phyloP scores from a whole-genome alignment of 2,888 invertebrate genomes.

The Abrostola tripartita region DNA sequence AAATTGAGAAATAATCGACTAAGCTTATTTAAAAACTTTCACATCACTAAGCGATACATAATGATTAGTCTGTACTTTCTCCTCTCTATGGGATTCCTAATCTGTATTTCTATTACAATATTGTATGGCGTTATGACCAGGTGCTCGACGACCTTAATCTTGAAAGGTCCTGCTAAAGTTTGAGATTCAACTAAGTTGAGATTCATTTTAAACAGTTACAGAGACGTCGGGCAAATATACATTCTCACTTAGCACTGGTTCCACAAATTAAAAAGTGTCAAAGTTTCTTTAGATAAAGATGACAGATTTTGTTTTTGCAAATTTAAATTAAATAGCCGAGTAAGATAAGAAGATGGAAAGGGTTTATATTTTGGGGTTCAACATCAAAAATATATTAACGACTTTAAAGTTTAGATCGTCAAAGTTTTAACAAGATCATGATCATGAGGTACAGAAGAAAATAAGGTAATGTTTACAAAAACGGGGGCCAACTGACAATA shows the following conservation, averaged over 20 bases:
- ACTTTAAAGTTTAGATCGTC: too few species aligned
- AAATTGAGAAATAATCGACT: too few species aligned
- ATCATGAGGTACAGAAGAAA: too few species aligned
- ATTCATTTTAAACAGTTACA: slow-evolving; percentile 21
- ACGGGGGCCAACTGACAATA: too few species aligned
- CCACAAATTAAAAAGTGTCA: slow-evolving; percentile 1
- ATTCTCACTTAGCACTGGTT: background rate
- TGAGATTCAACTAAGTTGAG: slow-evolving; percentile 22
- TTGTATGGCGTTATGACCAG: slow-evolving; percentile 18
- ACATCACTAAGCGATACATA: too few species aligned
- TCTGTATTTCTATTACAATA: too few species aligned
- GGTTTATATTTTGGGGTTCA: background rate
- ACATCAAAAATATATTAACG: too few species aligned
- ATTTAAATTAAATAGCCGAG: background rate
- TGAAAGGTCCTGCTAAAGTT: slow-evolving; percentile 19
- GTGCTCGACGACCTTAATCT: slow-evolving; percentile 25
- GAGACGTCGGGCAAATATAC: background rate
- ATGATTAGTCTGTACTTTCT: too few species aligned
- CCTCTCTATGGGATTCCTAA: too few species aligned
- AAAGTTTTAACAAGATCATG: too few species aligned
- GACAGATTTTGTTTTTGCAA: background rate
- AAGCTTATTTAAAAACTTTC: too few species aligned
- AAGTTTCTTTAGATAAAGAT: background rate
- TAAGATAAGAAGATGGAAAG: background rate
- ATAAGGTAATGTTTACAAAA: too few species aligned